phyloP scores from a whole-genome alignment of 2,113 vertebrate species.

The Globicephala melas region DNA sequence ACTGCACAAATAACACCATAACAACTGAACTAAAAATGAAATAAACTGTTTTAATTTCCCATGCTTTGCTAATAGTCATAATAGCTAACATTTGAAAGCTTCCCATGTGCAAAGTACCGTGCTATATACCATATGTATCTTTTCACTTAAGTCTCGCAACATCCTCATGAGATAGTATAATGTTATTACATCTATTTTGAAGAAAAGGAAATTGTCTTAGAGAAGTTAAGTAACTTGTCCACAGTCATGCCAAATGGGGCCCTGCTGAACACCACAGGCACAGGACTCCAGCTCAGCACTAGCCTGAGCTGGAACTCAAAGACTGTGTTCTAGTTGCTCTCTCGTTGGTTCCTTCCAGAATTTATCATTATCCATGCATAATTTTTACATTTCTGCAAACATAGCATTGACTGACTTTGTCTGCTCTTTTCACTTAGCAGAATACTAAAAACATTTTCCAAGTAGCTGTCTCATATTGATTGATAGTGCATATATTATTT shows the following conservation, averaged over 20 bases:
- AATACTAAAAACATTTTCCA: not conserved
- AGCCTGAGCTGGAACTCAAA: not conserved
- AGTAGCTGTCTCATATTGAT: not conserved
- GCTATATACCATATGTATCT: not conserved
- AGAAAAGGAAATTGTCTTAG: not conserved
- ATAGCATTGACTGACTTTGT: not conserved
- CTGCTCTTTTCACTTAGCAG: not conserved
- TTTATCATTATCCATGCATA: not conserved
- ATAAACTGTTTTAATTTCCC: not conserved
- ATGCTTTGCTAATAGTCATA: not conserved
- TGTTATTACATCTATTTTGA: not conserved
- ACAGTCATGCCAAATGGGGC: not conserved
- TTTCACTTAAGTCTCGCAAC: not conserved
- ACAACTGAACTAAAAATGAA: slow-evolving; percentile 30
- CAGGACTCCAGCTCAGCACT: not conserved
- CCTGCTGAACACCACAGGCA: not conserved
- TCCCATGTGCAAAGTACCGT: not conserved
- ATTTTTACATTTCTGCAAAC: not conserved
- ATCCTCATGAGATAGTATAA: not conserved
- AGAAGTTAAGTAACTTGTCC: not conserved
- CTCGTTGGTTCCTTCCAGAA: not conserved
- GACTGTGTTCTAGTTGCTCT: not conserved
- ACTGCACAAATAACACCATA: not conserved
- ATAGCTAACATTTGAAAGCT: not conserved
- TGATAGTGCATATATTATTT: not conserved